A percentile compares a stretch with the other conserved stretches of the same genome.
phyloP scores from a whole-genome alignment of 2,888 invertebrate species.

The Rhingia rostrata region DNA sequence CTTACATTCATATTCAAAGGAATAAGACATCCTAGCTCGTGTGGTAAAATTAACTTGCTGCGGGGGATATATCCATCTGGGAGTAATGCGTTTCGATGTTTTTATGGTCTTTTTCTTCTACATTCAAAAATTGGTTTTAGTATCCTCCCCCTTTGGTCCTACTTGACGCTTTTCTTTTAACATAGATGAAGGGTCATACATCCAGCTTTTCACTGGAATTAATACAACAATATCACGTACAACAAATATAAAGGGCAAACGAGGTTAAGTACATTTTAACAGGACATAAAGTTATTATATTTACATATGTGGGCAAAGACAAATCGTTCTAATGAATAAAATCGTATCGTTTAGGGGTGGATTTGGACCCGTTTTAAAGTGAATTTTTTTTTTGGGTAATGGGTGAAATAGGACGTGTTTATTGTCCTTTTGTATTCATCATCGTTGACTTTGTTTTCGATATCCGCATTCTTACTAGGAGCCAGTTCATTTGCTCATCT shows the following conservation, averaged over 20 bases:
- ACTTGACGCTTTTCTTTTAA: background rate
- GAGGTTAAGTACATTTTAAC: conserved; percentile 3
- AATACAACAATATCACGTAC: conserved; percentile 3
- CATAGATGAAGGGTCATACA: conserved; percentile 12
- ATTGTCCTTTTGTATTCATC: too few species aligned
- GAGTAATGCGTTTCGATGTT: conserved; percentile 50
- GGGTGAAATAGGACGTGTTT: background rate
- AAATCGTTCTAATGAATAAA: conserved; percentile 36
- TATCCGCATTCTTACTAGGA: too few species aligned
- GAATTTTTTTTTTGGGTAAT: background rate
- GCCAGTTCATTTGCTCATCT: too few species aligned
- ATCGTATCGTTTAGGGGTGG: conserved; percentile 13
- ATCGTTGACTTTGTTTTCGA: too few species aligned
- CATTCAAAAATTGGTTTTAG: background rate
- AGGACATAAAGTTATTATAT: conserved; percentile 32
- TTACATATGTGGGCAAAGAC: conserved; percentile 22
- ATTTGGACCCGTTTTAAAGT: conserved; percentile 7
- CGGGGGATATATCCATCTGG: conserved; percentile 52
- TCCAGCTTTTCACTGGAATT: conserved; percentile 23
- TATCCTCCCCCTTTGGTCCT: background rate
- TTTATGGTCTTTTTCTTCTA: conserved; percentile 1
- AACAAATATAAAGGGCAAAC: background rate
- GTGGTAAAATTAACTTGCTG: conserved; percentile 68
- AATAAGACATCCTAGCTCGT: conserved; percentile 54
- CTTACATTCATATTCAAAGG: conserved; percentile 17